These are phyloP conservation scores for Cebus imitator DNA, from an alignment of 2,113 vertebrate species.

Conservation along the genomic window DNA sequence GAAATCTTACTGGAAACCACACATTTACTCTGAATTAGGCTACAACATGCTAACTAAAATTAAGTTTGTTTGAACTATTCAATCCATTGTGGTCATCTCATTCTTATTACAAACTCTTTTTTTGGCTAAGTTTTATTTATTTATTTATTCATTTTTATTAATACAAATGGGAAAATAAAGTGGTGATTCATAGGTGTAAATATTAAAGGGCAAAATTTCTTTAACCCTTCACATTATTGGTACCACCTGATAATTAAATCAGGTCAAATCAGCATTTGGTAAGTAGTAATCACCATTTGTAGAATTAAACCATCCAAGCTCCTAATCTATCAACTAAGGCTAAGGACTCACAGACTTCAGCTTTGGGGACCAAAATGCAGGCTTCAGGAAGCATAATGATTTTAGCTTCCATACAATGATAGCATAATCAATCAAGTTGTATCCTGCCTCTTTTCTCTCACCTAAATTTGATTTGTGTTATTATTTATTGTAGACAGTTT, in stretches of 20 bases:
- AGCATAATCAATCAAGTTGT: background rate
- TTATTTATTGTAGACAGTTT: background rate
- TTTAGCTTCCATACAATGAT: background rate
- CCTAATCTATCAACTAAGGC: background rate
- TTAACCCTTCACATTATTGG: background rate
- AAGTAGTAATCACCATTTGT: background rate
- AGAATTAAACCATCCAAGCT: background rate
- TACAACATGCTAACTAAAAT: background rate
- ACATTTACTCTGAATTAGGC: background rate
- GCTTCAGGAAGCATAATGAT: background rate
- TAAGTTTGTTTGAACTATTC: background rate
- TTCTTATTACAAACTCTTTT: background rate
- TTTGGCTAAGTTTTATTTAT: background rate
- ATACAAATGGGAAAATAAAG: background rate
- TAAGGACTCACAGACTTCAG: background rate
- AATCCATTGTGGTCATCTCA: background rate
- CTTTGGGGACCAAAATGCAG: background rate
- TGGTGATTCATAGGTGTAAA: background rate
- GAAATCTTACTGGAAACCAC: slow-evolving; percentile 1
- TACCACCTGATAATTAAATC: background rate
- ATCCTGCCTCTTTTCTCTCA: slow-evolving; percentile 8
- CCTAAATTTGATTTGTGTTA: background rate
- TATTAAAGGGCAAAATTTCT: background rate
- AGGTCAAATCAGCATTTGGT: background rate
- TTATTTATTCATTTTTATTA: background rate